Evolutionary conservation across 2,888 invertebrate genomes (phyloP), one percentile per base, ranked within the genome.

Genomic region (Drosophila melanocephala): DNA sequence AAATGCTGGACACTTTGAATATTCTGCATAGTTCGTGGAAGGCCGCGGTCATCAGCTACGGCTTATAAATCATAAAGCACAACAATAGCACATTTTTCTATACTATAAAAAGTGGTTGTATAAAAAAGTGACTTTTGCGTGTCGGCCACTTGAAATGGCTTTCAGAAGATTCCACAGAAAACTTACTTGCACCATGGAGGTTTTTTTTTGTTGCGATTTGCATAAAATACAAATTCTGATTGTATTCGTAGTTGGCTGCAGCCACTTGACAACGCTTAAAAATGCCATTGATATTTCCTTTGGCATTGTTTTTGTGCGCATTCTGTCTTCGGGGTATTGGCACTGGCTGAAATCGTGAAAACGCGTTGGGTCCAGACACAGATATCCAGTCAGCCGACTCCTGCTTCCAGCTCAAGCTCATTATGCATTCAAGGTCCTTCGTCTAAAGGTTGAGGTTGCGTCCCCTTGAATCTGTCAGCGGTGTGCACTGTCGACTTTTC

Each of bases 371-470:
- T 47, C 50, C 47, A 59, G 32, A 47, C 60, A 37, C 69, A 67
- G 56, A 37, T 28, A 58, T 28, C 19, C 35, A 51, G 71, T 44
- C 60, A 35, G 14, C 16, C 14, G 61, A 44, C 57, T 53, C 28
- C 71, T 32, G 51, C 56, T n/a, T 33, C 22, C 32, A 37, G 74
- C 68, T 57, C 26, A 66, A 77, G 84, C 90, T 92, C 88, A 92
- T 92, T 92, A 92, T 87, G 84, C 85, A 92, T 92, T 92, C 92
- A 92, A 92, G 92, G 92, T 92, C 92, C 91, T 92, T 75, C 60
- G 59, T 55, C 53, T 50, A 70, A 84, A 83, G 83, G 84, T 76
- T 80, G 84, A 81, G 83, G 72, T 71, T 80, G 73, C 74, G 75
- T 81, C 88, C 77, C 81, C 85, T 84, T 75, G 77, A 86, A 86